Percentiles rank a stretch among this genome's conserved stretches.
phyloP scores from a whole-genome alignment of 2,113 vertebrate genomes.

The Hippocampus mohnikei region DNA sequence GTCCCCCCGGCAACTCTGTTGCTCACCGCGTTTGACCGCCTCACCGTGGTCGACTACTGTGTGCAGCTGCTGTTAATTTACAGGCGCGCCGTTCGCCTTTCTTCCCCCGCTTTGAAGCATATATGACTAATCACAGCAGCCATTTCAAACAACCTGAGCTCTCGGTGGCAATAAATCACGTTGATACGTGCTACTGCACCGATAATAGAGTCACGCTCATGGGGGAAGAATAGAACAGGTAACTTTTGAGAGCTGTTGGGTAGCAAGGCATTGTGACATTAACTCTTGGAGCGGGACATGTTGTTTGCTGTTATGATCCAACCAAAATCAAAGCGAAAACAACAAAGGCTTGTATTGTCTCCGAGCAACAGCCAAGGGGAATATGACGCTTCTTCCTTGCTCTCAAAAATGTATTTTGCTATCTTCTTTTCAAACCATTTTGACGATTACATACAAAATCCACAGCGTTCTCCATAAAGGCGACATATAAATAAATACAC shows the following conservation, averaged over 20 bases:
- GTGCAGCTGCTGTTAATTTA: constrained; percentile 75
- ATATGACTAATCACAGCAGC: constrained; percentile 79
- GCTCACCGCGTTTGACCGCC: constrained; percentile 72
- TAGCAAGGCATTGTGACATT: constrained; percentile 18
- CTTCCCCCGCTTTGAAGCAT: constrained; percentile 60
- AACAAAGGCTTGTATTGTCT: constrained; percentile 43
- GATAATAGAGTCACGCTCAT: constrained; percentile 68
- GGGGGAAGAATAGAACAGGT: constrained; percentile 40
- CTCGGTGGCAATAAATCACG: constrained; percentile 76
- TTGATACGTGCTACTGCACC: constrained; percentile 68
- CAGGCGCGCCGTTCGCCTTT: constrained; percentile 43
- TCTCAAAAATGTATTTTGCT: constrained; percentile 18
- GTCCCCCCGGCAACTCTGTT: constrained; percentile 54
- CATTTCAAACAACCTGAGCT: constrained; percentile 76
- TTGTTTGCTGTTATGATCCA: constrained; percentile 58
- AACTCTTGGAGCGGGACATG: constrained; percentile 47
- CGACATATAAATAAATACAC: constrained; percentile 14
- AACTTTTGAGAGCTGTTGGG: constrained; percentile 27
- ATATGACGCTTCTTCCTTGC: constrained; percentile 9
- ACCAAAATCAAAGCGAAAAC: constrained; percentile 53
- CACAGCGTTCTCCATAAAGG: neutral
- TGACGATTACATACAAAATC: constrained; percentile 17
- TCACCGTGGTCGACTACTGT: constrained; percentile 61
- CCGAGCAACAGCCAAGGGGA: constrained; percentile 31
- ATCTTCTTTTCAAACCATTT: constrained; percentile 5